phyloP scores from a whole-genome alignment of 2,113 vertebrate genomes.

The Syrmaticus mikado region DNA sequence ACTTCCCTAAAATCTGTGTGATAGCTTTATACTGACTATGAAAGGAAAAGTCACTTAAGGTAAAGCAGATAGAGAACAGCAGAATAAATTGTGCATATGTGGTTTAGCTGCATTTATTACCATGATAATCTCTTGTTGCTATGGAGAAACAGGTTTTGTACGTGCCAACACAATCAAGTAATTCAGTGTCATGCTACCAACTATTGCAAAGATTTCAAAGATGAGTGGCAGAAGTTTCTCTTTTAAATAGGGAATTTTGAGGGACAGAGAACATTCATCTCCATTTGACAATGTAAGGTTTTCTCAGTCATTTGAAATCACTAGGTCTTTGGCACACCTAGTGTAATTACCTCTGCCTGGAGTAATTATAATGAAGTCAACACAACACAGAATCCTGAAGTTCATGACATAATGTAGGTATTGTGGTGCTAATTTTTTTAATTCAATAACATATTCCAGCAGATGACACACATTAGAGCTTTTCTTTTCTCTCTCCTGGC shows the following conservation, averaged over 20 bases:
- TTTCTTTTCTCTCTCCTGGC: neutral
- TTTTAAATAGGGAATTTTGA: neutral
- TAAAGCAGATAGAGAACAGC: neutral
- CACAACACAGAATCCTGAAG: neutral
- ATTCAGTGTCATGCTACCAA: neutral
- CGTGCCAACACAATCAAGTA: neutral
- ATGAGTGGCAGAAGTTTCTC: conserved; percentile 10
- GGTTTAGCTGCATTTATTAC: neutral
- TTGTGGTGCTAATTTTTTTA: conserved; percentile 1
- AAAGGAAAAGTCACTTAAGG: conserved; percentile 48
- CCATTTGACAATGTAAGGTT: conserved; percentile 31
- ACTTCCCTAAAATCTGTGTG: neutral
- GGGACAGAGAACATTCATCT: conserved; percentile 12
- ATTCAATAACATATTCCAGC: conserved; percentile 24
- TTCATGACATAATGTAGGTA: conserved; percentile 28
- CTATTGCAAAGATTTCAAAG: conserved; percentile 7
- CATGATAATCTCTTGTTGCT: conserved; percentile 50
- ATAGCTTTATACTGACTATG: neutral
- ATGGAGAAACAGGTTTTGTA: conserved; percentile 33
- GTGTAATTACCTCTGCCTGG: neutral
- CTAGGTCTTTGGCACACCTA: neutral
- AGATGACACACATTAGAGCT: neutral
- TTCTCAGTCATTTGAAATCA: conserved; percentile 24
- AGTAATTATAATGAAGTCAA: conserved; percentile 22
- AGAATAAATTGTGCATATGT: neutral